These are phyloP conservation scores for Pluvialis apricaria DNA, from an alignment of 2,113 vertebrate species.

Conservation along the genomic window DNA sequence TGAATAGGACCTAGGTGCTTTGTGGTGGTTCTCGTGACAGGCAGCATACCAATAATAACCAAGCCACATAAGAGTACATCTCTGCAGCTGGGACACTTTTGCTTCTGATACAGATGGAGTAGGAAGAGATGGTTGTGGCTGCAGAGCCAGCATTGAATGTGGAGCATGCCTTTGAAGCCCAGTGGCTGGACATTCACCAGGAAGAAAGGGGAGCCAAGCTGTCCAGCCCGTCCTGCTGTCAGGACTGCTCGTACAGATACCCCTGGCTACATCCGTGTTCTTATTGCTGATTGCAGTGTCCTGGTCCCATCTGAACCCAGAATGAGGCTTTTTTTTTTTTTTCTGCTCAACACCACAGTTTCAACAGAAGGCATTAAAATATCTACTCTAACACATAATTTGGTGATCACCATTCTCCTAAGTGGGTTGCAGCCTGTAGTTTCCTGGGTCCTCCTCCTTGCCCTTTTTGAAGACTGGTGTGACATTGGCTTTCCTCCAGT, in stretches of 20 bases:
- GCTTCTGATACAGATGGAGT: background rate
- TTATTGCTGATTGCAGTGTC: background rate
- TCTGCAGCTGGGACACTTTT: background rate
- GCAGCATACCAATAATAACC: background rate
- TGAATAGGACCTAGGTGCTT: background rate
- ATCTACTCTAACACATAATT: background rate
- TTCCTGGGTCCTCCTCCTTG: too few species aligned
- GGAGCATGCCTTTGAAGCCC: background rate
- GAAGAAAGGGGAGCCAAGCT: background rate
- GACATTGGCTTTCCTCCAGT: too few species aligned
- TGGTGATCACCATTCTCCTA: background rate
- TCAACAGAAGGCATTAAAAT: background rate
- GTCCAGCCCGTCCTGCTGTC: background rate
- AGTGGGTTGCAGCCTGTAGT: background rate
- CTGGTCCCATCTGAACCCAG: background rate
- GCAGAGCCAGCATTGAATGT: background rate
- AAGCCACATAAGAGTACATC: background rate
- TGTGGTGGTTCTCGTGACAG: background rate
- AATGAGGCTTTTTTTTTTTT: background rate
- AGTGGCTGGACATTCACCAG: background rate
- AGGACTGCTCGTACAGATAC: background rate
- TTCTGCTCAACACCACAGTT: background rate
- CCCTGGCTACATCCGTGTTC: background rate
- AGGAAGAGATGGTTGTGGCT: background rate
- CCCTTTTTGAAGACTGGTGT: too few species aligned